A percentile compares a stretch with the other conserved stretches of the same genome.
phyloP scores from a whole-genome alignment of 2,113 vertebrate species.

The Xyrauchen texanus region DNA sequence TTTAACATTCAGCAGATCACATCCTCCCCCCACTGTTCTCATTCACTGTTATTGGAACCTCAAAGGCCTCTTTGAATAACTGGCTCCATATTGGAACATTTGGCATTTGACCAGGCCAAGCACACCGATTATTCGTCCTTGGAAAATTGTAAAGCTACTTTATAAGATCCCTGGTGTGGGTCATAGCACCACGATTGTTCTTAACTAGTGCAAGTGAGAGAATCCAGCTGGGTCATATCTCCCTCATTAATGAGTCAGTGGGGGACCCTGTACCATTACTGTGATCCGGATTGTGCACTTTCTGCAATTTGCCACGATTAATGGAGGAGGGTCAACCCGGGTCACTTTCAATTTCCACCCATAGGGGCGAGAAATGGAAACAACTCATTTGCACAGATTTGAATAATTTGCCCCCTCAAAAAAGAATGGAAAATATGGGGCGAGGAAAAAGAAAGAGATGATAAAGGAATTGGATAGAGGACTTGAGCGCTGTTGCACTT shows the following conservation, averaged over 20 bases:
- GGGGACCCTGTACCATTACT: slow-evolving; percentile 79
- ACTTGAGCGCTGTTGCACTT: slow-evolving; percentile 62
- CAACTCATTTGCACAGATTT: slow-evolving; percentile 99
- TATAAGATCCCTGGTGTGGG: slow-evolving; percentile 82
- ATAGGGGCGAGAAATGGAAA: slow-evolving; percentile 91
- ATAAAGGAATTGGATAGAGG: slow-evolving; percentile 44
- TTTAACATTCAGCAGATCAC: slow-evolving; percentile 48
- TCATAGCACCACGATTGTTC: slow-evolving; percentile 85
- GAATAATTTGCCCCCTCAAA: slow-evolving; percentile 88
- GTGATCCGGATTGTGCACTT: slow-evolving; percentile 86
- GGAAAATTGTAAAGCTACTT: slow-evolving; percentile 79
- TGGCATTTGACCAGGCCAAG: slow-evolving; percentile 56
- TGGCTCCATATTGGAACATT: slow-evolving; percentile 48
- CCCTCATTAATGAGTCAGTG: slow-evolving; percentile 89
- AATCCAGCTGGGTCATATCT: slow-evolving; percentile 85
- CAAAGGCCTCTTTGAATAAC: slow-evolving; percentile 56
- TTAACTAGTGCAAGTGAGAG: slow-evolving; percentile 84
- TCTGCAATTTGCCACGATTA: slow-evolving; percentile 96
- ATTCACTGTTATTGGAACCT: slow-evolving; percentile 23
- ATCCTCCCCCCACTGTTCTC: slow-evolving; percentile 33
- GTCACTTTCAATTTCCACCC: slow-evolving; percentile 99
- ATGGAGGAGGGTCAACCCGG: slow-evolving; percentile 93
- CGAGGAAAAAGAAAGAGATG: slow-evolving; percentile 43
- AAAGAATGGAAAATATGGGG: slow-evolving; percentile 41
- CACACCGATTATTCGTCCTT: slow-evolving; percentile 69